Evolutionary conservation across 2,797 vertebrate species (phyloP), one percentile per base, ranked within the genome.

Genomic region (Staurois parvus): DNA sequence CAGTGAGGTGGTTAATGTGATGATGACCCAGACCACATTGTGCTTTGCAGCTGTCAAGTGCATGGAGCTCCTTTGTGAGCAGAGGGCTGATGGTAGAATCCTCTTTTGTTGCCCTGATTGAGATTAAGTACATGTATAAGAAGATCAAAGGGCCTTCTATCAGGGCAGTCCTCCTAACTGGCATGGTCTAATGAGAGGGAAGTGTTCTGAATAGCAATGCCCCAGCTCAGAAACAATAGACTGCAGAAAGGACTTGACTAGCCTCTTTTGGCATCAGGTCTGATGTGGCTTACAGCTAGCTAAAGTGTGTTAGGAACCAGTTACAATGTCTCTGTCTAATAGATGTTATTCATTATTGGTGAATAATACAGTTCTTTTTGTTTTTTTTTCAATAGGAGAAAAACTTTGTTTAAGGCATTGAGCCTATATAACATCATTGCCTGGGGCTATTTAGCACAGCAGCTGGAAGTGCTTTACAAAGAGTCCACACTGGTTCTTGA

Each of bases 31-130:
- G 56, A 42, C 56, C 28, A 37, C 80, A 73, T 77, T 72, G 79
- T 83, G 70, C 76, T 70, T 70, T 79, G 80, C 87, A 88, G 84
- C 80, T 85, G 87, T 88, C 84, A 79, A 75, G 73, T 76, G 75
- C 76, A 72, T 76, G 75, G 79, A 73, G 84, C 34, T 34, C 75
- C 64, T 74, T 88, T 88, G 79, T 85, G 80, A 76, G 72, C 80
- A 70, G 82, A 48, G 34, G 67, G 76, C 64, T 75, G 79, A 68
- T 68, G 52, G 78, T 29, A 37, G 40, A 80, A 76, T 79, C 75
- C 70, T 75, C 79, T 81, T 85, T 83, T 87, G 82, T 85, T 87
- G 82, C 5, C 24, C 59, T 79, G 79, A 85, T 67, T 84, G 85
- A 87, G 85, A 87, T 34, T 81, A 85, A 85, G 85, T 69, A 78